Conservation (phyloP, 2,113 vertebrate species). For the Hippopotamus amphibius region DNA sequence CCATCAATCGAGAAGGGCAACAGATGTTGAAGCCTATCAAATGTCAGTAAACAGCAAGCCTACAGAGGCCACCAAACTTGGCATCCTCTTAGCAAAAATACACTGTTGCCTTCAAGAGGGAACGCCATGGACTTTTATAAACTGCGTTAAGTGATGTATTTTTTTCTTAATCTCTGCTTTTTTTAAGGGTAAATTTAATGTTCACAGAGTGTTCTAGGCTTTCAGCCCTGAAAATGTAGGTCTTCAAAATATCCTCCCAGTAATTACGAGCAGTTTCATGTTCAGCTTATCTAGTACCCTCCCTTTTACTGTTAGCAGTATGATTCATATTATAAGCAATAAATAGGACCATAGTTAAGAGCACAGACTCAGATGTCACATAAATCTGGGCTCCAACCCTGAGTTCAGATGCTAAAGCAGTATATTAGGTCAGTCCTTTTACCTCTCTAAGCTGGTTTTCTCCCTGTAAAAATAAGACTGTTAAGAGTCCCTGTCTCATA, state of each 20-base stretch:
- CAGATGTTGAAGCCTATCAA: conserved; percentile 72
- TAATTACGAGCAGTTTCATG: conserved; percentile 20
- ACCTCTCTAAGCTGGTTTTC: not conserved
- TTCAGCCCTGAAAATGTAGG: conserved; percentile 16
- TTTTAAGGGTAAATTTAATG: conserved; percentile 28
- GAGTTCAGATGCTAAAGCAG: not conserved
- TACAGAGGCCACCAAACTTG: conserved; percentile 51
- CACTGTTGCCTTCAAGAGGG: conserved; percentile 24
- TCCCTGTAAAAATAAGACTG: not conserved
- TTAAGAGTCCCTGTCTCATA: not conserved
- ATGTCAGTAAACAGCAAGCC: conserved; percentile 76
- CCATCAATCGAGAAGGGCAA: conserved; percentile 63
- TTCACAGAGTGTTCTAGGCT: conserved; percentile 49
- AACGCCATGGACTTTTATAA: conserved; percentile 44
- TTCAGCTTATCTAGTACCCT: conserved; percentile 34
- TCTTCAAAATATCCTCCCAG: conserved; percentile 47
- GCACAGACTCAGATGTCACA: not conserved
- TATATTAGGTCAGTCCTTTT: not conserved
- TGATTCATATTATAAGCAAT: conserved; percentile 56
- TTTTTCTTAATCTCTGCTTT: conserved; percentile 4
- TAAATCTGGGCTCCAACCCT: not conserved
- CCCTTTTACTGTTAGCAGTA: conserved; percentile 1
- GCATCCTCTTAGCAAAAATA: conserved; percentile 49
- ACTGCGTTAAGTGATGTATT: not conserved
- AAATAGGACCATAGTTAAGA: not conserved